These are phyloP conservation scores for Barnardius zonarius DNA, from an alignment of 2,113 vertebrate genomes.

Conservation along the genomic window DNA sequence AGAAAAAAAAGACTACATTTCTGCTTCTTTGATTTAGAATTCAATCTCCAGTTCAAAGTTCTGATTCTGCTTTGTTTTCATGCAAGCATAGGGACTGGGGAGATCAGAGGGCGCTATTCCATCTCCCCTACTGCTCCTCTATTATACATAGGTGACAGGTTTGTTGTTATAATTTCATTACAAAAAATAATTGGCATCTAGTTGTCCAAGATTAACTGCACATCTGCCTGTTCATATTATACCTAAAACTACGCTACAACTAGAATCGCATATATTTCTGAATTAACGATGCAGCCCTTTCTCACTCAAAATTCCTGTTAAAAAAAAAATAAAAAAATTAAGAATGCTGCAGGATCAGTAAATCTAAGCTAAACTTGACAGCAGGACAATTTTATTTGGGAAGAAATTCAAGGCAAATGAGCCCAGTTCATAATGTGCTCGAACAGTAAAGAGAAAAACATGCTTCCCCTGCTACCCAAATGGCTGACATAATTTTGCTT, in stretches of 20 bases:
- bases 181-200: slow-evolving; percentile 10
- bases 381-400: background rate
- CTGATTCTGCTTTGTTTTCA: slow-evolving; percentile 11
- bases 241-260: background rate
- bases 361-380: slow-evolving; percentile 16
- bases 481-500: slow-evolving; percentile 45
- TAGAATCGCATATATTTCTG: background rate
- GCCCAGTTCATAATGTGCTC: background rate
- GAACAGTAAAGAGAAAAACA: slow-evolving; percentile 7
- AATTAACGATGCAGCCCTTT: background rate
- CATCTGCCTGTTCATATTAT: background rate
- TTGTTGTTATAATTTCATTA: background rate
- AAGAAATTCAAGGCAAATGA: slow-evolving; percentile 24
- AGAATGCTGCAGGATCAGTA: slow-evolving; percentile 13
- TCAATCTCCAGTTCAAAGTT: background rate
- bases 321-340: background rate
- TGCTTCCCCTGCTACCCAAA: background rate
- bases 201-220: background rate
- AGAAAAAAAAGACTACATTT: background rate
- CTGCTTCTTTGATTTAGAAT: slow-evolving; percentile 14
- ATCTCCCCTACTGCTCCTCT: background rate
- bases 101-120: background rate
- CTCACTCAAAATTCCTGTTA: background rate
- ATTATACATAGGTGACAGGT: background rate
- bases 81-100: background rate